phyloP scores from a whole-genome alignment of 2,113 vertebrate genomes.

The Castor canadensis region DNA sequence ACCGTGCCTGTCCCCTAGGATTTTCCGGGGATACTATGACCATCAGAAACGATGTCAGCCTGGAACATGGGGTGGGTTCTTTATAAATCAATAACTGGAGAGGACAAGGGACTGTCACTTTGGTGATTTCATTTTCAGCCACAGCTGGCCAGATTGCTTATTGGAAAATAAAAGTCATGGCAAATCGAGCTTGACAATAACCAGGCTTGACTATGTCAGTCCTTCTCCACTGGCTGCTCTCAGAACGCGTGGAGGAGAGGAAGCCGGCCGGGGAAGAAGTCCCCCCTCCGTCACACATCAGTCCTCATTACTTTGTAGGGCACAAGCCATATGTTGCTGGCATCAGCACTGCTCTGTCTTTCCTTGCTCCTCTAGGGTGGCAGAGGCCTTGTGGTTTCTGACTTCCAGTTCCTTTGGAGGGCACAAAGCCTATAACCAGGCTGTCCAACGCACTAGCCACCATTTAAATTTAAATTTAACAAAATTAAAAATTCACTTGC shows the following conservation, averaged over 20 bases:
- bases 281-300: background rate
- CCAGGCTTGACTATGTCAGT: conserved; percentile 53
- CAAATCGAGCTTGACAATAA: conserved; percentile 77
- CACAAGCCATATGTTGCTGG: background rate
- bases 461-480: background rate
- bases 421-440: background rate
- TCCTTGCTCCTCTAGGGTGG: background rate
- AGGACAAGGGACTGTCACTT: conserved; percentile 25
- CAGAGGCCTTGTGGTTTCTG: background rate
- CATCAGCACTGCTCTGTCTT: background rate
- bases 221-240: background rate
- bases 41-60: background rate
- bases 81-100: conserved; percentile 64
- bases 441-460: background rate
- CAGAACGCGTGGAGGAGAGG: conserved; percentile 25
- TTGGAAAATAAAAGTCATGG: conserved; percentile 78
- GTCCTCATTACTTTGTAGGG: conserved; percentile 38
- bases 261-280: background rate
- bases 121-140: conserved; percentile 76
- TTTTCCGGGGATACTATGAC: background rate
- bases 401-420: background rate
- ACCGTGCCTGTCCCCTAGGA: background rate
- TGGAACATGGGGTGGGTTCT: conserved; percentile 4
- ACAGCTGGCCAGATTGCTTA: conserved; percentile 75
- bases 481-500: background rate